Percentiles rank a stretch among this genome's conserved stretches.
Conservation (phyloP, 2,888 invertebrate species). For the Disparrhopalites patrizii region DNA sequence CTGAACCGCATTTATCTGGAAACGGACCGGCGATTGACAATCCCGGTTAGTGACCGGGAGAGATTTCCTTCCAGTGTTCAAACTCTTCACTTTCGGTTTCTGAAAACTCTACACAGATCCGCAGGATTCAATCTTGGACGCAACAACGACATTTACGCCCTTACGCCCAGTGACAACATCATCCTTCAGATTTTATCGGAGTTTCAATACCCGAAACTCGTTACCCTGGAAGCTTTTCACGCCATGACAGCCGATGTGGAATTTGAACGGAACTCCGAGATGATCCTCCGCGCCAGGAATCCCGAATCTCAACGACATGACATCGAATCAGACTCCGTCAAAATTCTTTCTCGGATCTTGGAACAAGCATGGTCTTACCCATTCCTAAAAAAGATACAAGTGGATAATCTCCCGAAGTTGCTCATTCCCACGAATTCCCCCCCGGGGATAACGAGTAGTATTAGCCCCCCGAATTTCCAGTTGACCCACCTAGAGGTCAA, state of each 20-base stretch:
- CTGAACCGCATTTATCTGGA: slow-evolving; percentile 13
- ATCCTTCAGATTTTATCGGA: background rate
- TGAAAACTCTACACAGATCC: background rate
- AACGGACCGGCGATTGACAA: background rate
- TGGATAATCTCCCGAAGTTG: slow-evolving; percentile 2
- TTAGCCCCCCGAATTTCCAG: background rate
- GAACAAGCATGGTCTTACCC: background rate
- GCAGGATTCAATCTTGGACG: background rate
- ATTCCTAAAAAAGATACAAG: background rate
- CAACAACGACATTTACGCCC: background rate
- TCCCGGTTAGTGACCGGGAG: background rate
- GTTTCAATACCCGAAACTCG: background rate
- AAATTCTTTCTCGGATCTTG: background rate
- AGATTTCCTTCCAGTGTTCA: background rate
- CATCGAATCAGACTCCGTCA: background rate
- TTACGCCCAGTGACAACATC: slow-evolving; percentile 5
- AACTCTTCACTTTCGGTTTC: background rate
- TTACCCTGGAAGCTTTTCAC: background rate
- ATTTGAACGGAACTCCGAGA: slow-evolving; percentile 1
- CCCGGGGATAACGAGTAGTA: background rate
- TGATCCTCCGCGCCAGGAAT: slow-evolving; percentile 6
- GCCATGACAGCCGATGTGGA: slow-evolving; percentile 1
- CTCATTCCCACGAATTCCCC: background rate
- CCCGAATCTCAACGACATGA: background rate
- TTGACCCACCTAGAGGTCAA: background rate